Base-by-base conservation (phyloP, 2,113 vertebrate species). In the Apodemus sylvaticus region DNA sequence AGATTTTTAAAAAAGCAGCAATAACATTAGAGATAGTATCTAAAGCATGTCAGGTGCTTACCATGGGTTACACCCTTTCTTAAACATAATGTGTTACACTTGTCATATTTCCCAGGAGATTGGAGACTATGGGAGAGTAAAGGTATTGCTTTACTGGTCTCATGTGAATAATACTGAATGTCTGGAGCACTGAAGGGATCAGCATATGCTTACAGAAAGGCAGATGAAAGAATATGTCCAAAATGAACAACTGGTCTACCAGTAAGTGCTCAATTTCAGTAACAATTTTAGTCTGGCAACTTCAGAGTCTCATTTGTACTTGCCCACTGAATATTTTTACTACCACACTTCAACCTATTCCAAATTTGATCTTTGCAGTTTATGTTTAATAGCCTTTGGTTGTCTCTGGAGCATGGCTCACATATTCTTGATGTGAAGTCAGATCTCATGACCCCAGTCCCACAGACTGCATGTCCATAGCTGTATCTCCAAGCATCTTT, bases 191-290 rank as follows among this genome's bases (percentile, higher is more conserved):
- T 24, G 4, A 3, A 34, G 11, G 31, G 29, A 76, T 39, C 62
- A 31, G 0, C 2, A 7, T 73, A 89, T 36, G 0, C 12, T 12
- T 45, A 34, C 2, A 74, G 62, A 22, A 74, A 87, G 26, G 34
- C 68, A 77, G 2, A 92, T 13, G 3, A 26, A 77, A 81, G 60
- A 93, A 76, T 34, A 19, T 89, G 12, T 48, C 74, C 60, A 22
- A 13, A 81, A 93, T 48, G 4, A 31, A 73, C 85, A 95, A 93
- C 76, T 91, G 66, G 77, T 86, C 74, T 19, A 89, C 94, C 78
- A 82, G 12, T 2, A 7, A 66, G 39, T 60, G 19, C 19, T 73
- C 6, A 9, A 10, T 86, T 83, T 89, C 64, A 68, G 58, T 66
- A 86, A 1, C 3, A 81, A 48, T n/a, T 90, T 70, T 86, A 70